Conservation (phyloP, 1,140 invertebrate genomes). For the Drosophila elegans region DNA sequence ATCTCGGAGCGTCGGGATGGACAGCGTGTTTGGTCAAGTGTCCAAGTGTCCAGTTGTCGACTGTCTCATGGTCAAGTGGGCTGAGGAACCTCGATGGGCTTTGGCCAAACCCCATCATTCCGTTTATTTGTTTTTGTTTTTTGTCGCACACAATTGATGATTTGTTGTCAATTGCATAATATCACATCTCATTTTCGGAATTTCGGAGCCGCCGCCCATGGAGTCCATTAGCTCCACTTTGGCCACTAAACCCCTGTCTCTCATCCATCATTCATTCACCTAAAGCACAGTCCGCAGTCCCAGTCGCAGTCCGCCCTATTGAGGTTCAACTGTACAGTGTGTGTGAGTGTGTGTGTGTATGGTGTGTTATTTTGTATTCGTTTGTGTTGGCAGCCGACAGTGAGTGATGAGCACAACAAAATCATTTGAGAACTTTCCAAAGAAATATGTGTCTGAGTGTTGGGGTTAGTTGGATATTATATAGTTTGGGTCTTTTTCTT, state of each 20-base stretch:
- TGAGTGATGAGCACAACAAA: conserved; percentile 48
- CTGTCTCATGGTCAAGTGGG: conserved; percentile 8
- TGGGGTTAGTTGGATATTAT: conserved; percentile 20
- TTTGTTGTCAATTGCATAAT: conserved; percentile 57
- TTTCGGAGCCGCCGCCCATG: conserved; percentile 9
- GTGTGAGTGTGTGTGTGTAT: conserved; percentile 2
- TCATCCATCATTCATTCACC: conserved; percentile 29
- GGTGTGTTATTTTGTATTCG: not conserved
- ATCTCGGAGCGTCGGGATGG: conserved; percentile 12
- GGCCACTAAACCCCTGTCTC: conserved; percentile 4
- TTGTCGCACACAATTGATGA: conserved; percentile 53
- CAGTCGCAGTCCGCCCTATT: conserved; percentile 44
- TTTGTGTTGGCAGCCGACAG: conserved; percentile 18
- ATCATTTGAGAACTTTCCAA: conserved; percentile 66
- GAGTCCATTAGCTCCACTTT: conserved; percentile 10
- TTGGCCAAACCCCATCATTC: conserved; percentile 8
- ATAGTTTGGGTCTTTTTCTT: conserved; percentile 35
- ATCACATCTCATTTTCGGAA: conserved; percentile 66
- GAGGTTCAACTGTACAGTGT: conserved; percentile 53
- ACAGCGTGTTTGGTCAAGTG: conserved; percentile 5
- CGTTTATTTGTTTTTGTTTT: conserved; percentile 42
- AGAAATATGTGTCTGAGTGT: conserved; percentile 38
- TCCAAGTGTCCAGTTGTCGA: conserved; percentile 11
- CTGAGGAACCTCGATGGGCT: conserved; percentile 11
- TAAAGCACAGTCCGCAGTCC: conserved; percentile 55